Percentiles rank a stretch among this genome's conserved stretches.
phyloP scores from a whole-genome alignment of 2,888 invertebrate species.

The Sminthurinus aureus region DNA sequence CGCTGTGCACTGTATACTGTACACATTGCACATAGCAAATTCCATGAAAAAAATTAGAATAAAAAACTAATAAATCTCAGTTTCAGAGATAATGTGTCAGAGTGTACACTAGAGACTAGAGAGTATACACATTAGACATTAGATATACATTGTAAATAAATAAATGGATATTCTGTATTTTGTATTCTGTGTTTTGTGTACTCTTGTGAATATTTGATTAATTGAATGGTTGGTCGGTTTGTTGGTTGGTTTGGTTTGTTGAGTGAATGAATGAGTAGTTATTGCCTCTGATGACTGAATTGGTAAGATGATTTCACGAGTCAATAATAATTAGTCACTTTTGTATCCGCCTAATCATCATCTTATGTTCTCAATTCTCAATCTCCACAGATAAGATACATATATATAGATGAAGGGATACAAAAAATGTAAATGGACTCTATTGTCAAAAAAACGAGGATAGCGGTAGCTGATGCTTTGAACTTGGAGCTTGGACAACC shows the following conservation, averaged over 20 bases:
- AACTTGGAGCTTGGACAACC: not conserved
- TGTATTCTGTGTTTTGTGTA: not conserved
- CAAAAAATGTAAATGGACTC: not conserved
- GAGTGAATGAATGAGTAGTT: not conserved
- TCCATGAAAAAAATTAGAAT: no score
- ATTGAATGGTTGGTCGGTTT: not conserved
- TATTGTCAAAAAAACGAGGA: not conserved
- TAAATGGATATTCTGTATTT: not conserved
- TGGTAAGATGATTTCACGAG: not conserved
- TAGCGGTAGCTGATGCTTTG: not conserved
- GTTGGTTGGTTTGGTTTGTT: not conserved
- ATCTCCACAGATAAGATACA: no score
- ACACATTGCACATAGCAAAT: no score
- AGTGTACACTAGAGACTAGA: no score
- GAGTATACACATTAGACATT: no score
- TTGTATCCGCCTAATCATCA: not conserved
- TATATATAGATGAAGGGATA: not conserved
- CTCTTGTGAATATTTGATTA: not conserved
- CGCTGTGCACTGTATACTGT: no score
- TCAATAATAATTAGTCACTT: conserved; percentile 1
- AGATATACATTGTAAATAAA: not conserved
- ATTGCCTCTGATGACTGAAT: not conserved
- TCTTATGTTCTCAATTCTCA: no score
- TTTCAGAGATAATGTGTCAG: no score
- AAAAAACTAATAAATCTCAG: no score